Evolutionary conservation across 2,797 vertebrate species (phyloP).

Genomic region (Coranthus polyacanthus): DNA sequence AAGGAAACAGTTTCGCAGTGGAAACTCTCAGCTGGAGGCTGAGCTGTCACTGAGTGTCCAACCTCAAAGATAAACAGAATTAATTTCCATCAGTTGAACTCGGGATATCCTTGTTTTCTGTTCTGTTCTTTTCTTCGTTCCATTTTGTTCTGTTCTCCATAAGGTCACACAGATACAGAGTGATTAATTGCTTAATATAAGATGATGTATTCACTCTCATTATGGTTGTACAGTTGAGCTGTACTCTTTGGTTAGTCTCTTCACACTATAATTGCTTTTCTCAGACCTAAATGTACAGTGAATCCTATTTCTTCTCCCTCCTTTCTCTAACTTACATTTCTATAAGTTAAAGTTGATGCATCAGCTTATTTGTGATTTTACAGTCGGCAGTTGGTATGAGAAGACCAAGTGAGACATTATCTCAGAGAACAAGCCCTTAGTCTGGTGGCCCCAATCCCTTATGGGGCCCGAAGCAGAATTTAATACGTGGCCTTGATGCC

Average conservation of each 20-base stretch:
- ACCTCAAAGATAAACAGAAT: conserved; percentile 15
- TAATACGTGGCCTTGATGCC: too few species aligned
- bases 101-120: conserved; percentile 3
- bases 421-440: too few species aligned
- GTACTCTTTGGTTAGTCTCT: conserved; percentile 8
- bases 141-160: not conserved
- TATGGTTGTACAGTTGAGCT: not conserved
- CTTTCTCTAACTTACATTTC: too few species aligned
- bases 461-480: too few species aligned
- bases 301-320: too few species aligned
- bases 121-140: not conserved
- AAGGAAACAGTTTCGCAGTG: conserved; percentile 15
- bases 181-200: conserved; percentile 5
- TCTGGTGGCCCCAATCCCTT: too few species aligned
- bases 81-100: conserved; percentile 6
- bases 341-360: too few species aligned
- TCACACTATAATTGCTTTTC: too few species aligned
- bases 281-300: too few species aligned
- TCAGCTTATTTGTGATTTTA: too few species aligned
- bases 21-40: conserved; percentile 24
- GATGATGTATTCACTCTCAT: not conserved
- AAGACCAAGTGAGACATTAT: too few species aligned
- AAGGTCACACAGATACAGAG: not conserved
- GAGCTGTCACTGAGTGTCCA: conserved; percentile 19
- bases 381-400: too few species aligned